Base-by-base conservation (phyloP, 1,140 invertebrate genomes). In the Lerema accius region DNA sequence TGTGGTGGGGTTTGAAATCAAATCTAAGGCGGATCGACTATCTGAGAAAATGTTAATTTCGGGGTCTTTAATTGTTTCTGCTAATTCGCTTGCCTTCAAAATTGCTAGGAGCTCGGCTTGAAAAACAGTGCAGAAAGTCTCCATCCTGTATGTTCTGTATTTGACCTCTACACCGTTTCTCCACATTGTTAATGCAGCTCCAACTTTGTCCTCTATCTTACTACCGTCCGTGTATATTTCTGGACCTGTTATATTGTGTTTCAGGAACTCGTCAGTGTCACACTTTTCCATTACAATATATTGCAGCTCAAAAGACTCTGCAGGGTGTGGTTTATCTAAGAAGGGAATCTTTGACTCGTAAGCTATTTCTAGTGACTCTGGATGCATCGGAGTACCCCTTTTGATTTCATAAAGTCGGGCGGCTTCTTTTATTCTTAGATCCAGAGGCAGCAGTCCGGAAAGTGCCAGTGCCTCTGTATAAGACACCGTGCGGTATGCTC, bases 361-460 rank as follows among this genome's bases (percentile, higher is more conserved):
- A 3, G 5, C 4, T 1, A 32, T 42, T 5, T 6, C 13, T 3
- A n/a, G 26, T 11, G 40, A 42, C 14, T 58, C 23, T 3, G 15
- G 13, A 23, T 10, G 9, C 3, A 58, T 10, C 1, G 19, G 5
- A n/a, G 32, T 16, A 13, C 55, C n/a, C n/a, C n/a, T n/a, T n/a
- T n/a, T n/a, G n/a, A n/a, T n/a, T n/a, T n/a, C n/a, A n/a, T n/a
- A n/a, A 1, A 58, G 28, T 6, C 0, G 16, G 16, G 43, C 43
- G 0, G 43, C 43, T 28, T 55, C 50, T 4, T 26, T 55, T 4
- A 55, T 4, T 13, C 50, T 17, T 14, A 55, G 1, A 3, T 55
- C 50, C 1, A 55, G 50, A 0, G 50, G 50, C 6, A 55, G 32
- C 10, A 55, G 9, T 13, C 50, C 50, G 13, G 35, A 14, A 9